These are phyloP conservation scores for Cerceris rybyensis DNA, from an alignment of 2,888 invertebrate species.

Conservation along the genomic window DNA sequence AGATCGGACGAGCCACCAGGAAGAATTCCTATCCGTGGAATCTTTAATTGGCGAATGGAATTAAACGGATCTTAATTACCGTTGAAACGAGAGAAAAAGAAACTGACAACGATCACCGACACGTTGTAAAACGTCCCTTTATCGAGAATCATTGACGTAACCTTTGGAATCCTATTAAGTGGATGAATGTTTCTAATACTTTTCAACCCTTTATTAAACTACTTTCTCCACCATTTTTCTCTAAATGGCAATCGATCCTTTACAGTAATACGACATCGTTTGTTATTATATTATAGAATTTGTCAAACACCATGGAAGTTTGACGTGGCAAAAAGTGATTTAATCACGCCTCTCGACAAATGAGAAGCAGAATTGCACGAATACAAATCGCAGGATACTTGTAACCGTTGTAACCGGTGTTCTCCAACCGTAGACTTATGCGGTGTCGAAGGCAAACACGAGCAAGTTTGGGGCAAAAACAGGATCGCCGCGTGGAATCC, in stretches of 20 bases:
- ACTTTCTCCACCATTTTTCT: no score
- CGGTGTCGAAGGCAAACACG: constrained; percentile 38
- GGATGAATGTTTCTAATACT: no score
- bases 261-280: no score
- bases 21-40: constrained; percentile 5
- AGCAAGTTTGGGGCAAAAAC: constrained; percentile 29
- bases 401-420: constrained; percentile 26
- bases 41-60: constrained; percentile 26
- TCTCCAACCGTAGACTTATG: constrained; percentile 22
- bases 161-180: no score
- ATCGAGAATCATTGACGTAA: constrained; percentile 16
- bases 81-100: neutral
- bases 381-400: no score
- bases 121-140: neutral
- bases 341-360: no score
- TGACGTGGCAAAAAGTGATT: no score
- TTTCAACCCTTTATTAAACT: no score
- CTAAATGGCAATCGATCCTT: no score
- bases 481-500: neutral
- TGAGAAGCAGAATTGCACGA: no score
- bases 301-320: no score
- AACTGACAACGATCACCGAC: constrained; percentile 17
- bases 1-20: constrained; percentile 7
- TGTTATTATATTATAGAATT: no score
- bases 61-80: constrained; percentile 47